Percentiles rank a stretch among this genome's conserved stretches.
These are phyloP conservation scores for Callinectes sapidus DNA, from an alignment of 2,888 invertebrate species.

Conservation along the genomic window DNA sequence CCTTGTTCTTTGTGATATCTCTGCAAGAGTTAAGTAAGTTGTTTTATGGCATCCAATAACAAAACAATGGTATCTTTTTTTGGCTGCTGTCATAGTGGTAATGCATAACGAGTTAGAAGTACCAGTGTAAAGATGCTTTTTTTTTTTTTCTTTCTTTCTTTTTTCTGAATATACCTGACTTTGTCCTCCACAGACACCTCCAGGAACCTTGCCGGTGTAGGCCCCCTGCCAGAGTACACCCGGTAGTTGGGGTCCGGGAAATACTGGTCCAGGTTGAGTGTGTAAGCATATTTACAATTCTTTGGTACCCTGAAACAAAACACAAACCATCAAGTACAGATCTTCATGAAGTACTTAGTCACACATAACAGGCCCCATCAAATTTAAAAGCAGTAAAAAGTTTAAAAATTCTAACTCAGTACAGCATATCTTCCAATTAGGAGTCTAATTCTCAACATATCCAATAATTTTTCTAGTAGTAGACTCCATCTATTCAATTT, in stretches of 20 bases:
- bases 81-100: too few species aligned
- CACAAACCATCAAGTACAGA: background rate
- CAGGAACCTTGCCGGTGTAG: conserved; percentile 55
- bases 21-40: background rate
- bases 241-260: conserved; percentile 87
- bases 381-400: background rate
- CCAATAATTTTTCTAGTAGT: too few species aligned
- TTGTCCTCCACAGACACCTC: conserved; percentile 70
- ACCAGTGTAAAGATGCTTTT: too few species aligned
- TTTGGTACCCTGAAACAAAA: conserved; percentile 79
- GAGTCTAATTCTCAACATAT: too few species aligned
- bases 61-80: too few species aligned
- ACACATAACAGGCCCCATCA: background rate
- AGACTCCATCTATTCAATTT: too few species aligned
- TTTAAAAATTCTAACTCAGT: background rate
- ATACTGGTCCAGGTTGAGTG: conserved; percentile 82
- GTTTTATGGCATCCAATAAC: too few species aligned
- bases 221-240: conserved; percentile 78
- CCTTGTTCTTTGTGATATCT: background rate
- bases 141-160: too few species aligned
- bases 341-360: background rate
- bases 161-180: conserved; percentile 48
- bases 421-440: too few species aligned
- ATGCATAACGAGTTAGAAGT: too few species aligned
- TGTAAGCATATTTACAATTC: conserved; percentile 83